Base-by-base conservation (phyloP, 2,113 vertebrate genomes). In the Hyaena hyaena region DNA sequence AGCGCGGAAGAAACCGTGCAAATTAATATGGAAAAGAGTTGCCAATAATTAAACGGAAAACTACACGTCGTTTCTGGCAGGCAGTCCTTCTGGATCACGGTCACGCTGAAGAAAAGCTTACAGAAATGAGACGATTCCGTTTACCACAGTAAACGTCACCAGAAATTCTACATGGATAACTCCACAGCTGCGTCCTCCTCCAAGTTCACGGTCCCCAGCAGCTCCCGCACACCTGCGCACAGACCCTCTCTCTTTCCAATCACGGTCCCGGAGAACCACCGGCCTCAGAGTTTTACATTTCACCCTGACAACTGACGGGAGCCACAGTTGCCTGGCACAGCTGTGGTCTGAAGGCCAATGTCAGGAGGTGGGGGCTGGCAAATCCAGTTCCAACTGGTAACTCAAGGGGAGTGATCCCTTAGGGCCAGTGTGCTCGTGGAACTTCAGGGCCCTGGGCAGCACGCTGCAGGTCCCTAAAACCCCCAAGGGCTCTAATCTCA, bases 141-240 rank as follows among this genome's bases (percentile, higher is more conserved):
- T 35, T 26, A 53, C 55, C 26, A 58, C 33, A 48, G 90, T 65
- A 55, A 69, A 48, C 0, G 4, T 31, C 55, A 68, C 17, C 16
- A 90, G 84, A 77, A 66, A 93, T 98, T 97, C 95, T 93, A 58
- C 81, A 45, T 23, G 93, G 71, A 83, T 95, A 80, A 7, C 45
- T 79, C 61, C 87, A 81, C 97, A 98, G 98, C 95, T 98, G 97
- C 94, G 21, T 98, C 26, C 28, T 35, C 71, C 43, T 71, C 73
- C 65, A 35, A 66, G 33, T 0, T 1, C 45, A 35, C 8, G 58
- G 58, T 24, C 16, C 68, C 73, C 73, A 23, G 23, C 50, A 24
- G 74, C 0, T 21, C 86, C 7, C 7, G 26, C 55, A 81, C 73
- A 83, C 74, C 76, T 90, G 39, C 35, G 66, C 33, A 1, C 50